phyloP scores from a whole-genome alignment of 2,113 vertebrate species.

The Illadopsis cleaveri region DNA sequence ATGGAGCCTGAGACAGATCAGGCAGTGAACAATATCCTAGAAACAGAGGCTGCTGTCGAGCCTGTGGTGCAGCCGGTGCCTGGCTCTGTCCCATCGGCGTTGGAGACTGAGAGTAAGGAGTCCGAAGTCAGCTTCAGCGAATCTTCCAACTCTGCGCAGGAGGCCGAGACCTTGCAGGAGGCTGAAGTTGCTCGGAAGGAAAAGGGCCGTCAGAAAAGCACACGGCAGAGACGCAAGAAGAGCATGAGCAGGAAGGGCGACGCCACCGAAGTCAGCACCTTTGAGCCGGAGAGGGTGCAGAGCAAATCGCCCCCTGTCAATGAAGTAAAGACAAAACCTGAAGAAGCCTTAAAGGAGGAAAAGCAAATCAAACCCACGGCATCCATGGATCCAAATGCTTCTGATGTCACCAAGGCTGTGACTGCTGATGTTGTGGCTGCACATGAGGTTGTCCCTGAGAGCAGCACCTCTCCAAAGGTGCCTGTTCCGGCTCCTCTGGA shows the following conservation, averaged over 20 bases:
- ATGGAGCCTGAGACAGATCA: constrained; percentile 84
- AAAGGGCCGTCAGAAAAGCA: constrained; percentile 82
- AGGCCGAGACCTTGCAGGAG: constrained; percentile 65
- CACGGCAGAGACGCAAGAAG: constrained; percentile 82
- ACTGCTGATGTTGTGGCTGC: background rate
- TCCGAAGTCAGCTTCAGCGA: constrained; percentile 64
- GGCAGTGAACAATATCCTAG: constrained; percentile 79
- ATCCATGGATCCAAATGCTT: background rate
- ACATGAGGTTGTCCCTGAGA: constrained; percentile 37
- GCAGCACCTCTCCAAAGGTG: constrained; percentile 16
- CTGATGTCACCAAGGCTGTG: constrained; percentile 9
- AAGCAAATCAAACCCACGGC: constrained; percentile 9
- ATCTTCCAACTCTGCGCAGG: constrained; percentile 63
- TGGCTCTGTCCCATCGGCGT: background rate
- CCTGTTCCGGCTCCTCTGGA: background rate
- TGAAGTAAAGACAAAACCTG: background rate
- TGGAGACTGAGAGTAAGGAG: constrained; percentile 73
- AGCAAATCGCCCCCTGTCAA: constrained; percentile 27
- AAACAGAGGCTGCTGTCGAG: constrained; percentile 54
- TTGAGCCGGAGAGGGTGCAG: constrained; percentile 64
- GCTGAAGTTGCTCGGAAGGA: constrained; percentile 81
- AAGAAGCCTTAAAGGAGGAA: constrained; percentile 59
- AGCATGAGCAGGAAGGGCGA: constrained; percentile 76
- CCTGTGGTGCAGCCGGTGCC: constrained; percentile 33
- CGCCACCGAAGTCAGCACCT: constrained; percentile 16